Base-by-base conservation (phyloP, 2,888 invertebrate genomes). In the Agrotis puta region DNA sequence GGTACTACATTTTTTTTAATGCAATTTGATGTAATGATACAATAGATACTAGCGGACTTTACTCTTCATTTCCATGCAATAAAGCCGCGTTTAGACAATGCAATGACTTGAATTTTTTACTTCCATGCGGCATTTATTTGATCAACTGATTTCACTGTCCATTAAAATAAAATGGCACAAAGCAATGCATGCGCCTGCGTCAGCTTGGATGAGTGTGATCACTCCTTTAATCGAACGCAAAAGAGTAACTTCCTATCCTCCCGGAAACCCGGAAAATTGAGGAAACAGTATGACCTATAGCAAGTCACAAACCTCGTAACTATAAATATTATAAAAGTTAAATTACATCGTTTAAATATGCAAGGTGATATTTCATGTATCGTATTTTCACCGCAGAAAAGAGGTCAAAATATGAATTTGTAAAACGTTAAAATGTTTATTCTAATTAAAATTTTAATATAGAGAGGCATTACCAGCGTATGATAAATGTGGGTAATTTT, bases 271-370 rank as follows among this genome's bases (percentile, higher is more conserved):
- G 39, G 47, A 51, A 75, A 1, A 13, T 14, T 5, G n/a, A 22
- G 13, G 14, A 61, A 16, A 45, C 20, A 65, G 43, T 45, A 57
- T 53, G 24, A 54, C 27, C 50, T 27, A 51, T 24, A n/a, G 43
- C 43, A 58, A 69, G 13, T 70, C 62, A 6, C 57, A 68, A 56
- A 67, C 51, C 43, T 16, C 48, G 48, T 1, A 18, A 33, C 50
- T 22, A 70, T 70, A 2, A 59, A 64, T 77, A 59, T n/a, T 59
- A 51, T 9, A 64, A 14, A 20, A 22, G 3, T 22, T 58, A 3
- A 61, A 47, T 56, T 24, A 45, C 20, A 64, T 51, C 22, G 13
- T 20, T 57, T 24, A 33, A 53, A 33, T 7, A 48, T 50, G n/a
- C 22, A 48, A 43, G 2, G n/a, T 43, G 0, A 33, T 43, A 16